phyloP scores from a whole-genome alignment of 2,113 vertebrate species.

The Corythornis cristatus region DNA sequence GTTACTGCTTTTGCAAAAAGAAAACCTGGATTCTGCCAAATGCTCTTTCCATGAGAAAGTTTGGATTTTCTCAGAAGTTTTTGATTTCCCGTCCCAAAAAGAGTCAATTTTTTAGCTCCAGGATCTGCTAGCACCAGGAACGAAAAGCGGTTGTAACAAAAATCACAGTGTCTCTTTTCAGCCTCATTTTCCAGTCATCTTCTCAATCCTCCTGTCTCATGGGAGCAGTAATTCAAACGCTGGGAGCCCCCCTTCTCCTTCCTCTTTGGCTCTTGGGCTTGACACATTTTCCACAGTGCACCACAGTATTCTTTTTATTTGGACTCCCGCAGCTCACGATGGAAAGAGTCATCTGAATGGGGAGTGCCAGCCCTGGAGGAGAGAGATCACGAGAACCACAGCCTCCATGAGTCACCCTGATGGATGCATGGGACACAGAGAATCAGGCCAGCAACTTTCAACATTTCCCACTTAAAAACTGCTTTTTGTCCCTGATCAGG shows the following conservation, averaged over 20 bases:
- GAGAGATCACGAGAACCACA: constrained; percentile 31
- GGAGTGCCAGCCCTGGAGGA: constrained; percentile 28
- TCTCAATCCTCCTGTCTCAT: constrained; percentile 20
- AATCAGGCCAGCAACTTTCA: constrained; percentile 10
- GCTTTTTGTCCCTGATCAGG: constrained; percentile 14
- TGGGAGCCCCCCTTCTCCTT: constrained; percentile 41
- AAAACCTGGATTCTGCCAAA: constrained; percentile 28
- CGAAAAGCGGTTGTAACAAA: background rate
- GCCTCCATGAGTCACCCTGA: constrained; percentile 47
- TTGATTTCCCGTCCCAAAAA: background rate
- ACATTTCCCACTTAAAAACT: background rate
- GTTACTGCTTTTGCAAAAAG: background rate
- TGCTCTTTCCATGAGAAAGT: background rate
- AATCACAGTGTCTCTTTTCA: constrained; percentile 6
- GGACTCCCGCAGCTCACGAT: constrained; percentile 31
- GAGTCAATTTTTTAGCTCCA: background rate
- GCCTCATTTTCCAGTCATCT: constrained; percentile 49
- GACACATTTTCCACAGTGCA: constrained; percentile 53
- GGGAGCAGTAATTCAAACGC: constrained; percentile 41
- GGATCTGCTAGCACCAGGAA: background rate
- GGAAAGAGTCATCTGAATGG: constrained; percentile 46
- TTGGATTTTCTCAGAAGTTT: constrained; percentile 22
- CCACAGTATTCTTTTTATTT: constrained; percentile 54
- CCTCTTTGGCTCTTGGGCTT: constrained; percentile 34
- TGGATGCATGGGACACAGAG: background rate